These are phyloP conservation scores for Paradoxurus hermaphroditus DNA, from an alignment of 2,113 vertebrate genomes.

Conservation along the genomic window DNA sequence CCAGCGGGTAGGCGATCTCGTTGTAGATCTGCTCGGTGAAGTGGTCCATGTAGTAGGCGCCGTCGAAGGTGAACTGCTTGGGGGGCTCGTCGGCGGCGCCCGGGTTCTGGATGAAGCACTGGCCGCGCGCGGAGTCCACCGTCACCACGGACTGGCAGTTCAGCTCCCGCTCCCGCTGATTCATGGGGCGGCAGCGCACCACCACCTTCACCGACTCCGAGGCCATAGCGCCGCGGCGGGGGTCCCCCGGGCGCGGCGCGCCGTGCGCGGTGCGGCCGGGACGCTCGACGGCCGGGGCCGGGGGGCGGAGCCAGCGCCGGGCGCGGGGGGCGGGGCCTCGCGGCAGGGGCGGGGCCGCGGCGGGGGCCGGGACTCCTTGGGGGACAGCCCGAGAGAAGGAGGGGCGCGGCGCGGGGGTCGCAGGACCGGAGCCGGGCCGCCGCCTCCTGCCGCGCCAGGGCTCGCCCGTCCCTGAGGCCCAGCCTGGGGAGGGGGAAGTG, in stretches of 20 bases:
- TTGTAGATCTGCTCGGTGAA: conserved; percentile 93
- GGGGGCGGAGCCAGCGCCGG: not conserved
- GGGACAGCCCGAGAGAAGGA: not conserved
- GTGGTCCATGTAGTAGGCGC: conserved; percentile 86
- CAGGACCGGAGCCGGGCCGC: not conserved
- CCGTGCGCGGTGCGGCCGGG: not conserved
- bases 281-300: not conserved
- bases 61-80: conserved; percentile 93
- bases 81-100: conserved; percentile 81
- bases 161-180: conserved; percentile 84
- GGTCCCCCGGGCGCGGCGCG: not conserved
- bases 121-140: conserved; percentile 83
- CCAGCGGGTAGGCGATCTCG: conserved; percentile 88
- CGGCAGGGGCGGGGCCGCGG: not conserved
- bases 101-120: conserved; percentile 89
- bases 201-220: conserved; percentile 89
- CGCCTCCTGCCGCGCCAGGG: conserved; percentile 34
- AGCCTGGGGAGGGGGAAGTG: conserved; percentile 3
- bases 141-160: conserved; percentile 82
- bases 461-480: conserved; percentile 20
- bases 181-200: conserved; percentile 89
- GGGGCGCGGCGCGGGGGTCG: not conserved
- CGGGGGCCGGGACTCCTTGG: not conserved
- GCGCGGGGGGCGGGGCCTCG: not conserved
- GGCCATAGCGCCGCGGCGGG: conserved; percentile 78